A percentile compares a stretch with the other conserved stretches of the same genome.
These are phyloP conservation scores for Steinernema hermaphroditum DNA, from an alignment of 2,888 invertebrate species.

Conservation along the genomic window DNA sequence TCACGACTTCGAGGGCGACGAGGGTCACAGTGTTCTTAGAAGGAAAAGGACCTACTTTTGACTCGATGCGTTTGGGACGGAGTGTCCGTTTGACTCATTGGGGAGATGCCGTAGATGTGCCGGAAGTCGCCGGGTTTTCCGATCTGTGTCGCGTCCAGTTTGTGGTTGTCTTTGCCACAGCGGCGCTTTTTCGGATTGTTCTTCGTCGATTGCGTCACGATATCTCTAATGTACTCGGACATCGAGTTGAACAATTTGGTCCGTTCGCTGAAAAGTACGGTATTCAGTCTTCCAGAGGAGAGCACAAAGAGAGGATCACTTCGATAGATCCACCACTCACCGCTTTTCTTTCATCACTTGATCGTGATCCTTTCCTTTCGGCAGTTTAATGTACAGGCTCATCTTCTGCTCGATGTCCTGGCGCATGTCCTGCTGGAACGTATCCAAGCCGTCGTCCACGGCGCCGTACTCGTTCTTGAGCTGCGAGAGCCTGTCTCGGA, in stretches of 20 bases:
- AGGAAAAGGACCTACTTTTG: neutral
- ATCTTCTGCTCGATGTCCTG: slow-evolving; percentile 20
- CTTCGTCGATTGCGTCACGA: neutral
- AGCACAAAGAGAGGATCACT: too few relatives aligned
- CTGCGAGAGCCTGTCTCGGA: neutral
- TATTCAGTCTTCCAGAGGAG: too few relatives aligned
- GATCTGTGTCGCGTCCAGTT: neutral
- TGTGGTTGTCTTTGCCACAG: neutral
- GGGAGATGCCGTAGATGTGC: neutral
- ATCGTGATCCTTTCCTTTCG: neutral
- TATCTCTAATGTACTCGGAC: neutral
- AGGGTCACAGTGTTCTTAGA: neutral
- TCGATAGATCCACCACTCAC: neutral
- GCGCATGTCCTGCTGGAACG: slow-evolving; percentile 15
- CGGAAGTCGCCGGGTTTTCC: neutral
- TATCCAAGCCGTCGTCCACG: slow-evolving; percentile 7
- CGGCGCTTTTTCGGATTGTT: neutral
- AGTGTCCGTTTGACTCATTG: neutral
- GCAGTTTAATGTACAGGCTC: neutral
- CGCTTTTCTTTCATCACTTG: neutral
- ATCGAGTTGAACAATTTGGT: neutral
- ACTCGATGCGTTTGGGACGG: neutral
- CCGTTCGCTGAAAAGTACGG: neutral
- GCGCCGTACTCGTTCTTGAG: slow-evolving; percentile 9
- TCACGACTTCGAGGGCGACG: neutral